Percentiles rank a stretch among this genome's conserved stretches.
phyloP scores from a whole-genome alignment of 2,797 vertebrate genomes.

The Lagorchestes hirsutus region DNA sequence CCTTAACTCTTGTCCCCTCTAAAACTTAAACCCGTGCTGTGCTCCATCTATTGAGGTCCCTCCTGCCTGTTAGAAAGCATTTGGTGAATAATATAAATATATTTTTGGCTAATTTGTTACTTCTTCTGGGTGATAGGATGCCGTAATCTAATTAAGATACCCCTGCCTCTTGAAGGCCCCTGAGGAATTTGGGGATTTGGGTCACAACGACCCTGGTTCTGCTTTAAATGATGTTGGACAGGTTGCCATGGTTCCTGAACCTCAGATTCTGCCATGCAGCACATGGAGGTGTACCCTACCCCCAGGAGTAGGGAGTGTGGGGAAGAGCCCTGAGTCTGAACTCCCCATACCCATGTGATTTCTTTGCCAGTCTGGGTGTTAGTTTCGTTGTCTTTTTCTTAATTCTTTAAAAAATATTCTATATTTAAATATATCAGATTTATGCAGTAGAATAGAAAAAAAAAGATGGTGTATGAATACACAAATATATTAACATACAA shows the following conservation, averaged over 20 bases:
- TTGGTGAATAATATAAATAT: constrained; percentile 37
- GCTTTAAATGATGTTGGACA: background rate
- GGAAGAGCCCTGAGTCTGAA: background rate
- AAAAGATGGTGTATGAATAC: background rate
- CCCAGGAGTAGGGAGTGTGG: background rate
- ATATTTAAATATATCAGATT: background rate
- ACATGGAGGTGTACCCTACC: background rate
- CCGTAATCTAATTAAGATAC: constrained; percentile 27
- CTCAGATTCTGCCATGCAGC: background rate
- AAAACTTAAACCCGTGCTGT: constrained; percentile 35
- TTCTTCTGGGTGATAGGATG: constrained; percentile 23
- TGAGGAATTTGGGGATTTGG: background rate
- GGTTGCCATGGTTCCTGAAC: background rate
- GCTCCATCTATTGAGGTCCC: background rate
- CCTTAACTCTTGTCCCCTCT: constrained; percentile 19
- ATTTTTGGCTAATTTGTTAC: constrained; percentile 33
- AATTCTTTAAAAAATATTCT: background rate
- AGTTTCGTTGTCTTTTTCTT: background rate
- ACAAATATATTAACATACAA: background rate
- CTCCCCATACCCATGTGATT: background rate
- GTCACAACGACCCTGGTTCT: background rate
- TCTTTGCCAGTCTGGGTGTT: background rate
- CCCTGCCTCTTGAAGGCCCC: constrained; percentile 27
- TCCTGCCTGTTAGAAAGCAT: constrained; percentile 44
- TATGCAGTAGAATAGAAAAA: background rate